Conservation (phyloP, 2,888 invertebrate species). For the Cerastoderma edule region DNA sequence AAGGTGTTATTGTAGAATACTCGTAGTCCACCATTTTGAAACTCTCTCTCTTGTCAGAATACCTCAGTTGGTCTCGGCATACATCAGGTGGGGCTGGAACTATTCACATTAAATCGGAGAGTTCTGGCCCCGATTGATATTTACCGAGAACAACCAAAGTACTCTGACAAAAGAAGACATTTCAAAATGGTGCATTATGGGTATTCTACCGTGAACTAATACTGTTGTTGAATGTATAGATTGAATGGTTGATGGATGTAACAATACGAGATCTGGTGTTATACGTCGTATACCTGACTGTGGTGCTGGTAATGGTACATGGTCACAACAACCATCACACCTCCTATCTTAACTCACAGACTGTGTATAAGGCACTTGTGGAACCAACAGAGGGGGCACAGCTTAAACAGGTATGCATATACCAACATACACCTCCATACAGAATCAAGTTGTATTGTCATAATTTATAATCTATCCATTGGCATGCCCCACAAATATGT, state of each 20-base stretch:
- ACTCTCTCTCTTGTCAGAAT: too few species aligned
- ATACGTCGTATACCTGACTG: slow-evolving; percentile 61
- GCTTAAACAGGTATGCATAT: background rate
- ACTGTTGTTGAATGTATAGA: slow-evolving; percentile 1
- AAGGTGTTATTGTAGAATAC: too few species aligned
- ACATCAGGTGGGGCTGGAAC: too few species aligned
- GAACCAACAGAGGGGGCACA: slow-evolving; percentile 14
- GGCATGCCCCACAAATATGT: background rate
- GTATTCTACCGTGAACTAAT: too few species aligned
- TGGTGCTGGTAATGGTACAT: slow-evolving; percentile 57
- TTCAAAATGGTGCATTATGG: too few species aligned
- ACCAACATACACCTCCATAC: background rate
- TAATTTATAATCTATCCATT: background rate
- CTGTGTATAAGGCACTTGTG: slow-evolving; percentile 56
- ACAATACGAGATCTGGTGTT: slow-evolving; percentile 61
- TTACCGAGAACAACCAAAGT: too few species aligned
- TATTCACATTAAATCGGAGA: too few species aligned
- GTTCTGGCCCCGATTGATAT: too few species aligned
- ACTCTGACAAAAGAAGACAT: too few species aligned
- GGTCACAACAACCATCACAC: slow-evolving; percentile 55
- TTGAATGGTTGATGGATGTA: slow-evolving; percentile 54
- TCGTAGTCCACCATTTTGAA: too few species aligned
- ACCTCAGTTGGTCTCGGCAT: too few species aligned
- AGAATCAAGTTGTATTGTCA: background rate
- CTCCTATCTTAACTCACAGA: slow-evolving; percentile 38